These are phyloP conservation scores for Nemapogon koenigi DNA, from an alignment of 2,888 invertebrate species.

Conservation along the genomic window DNA sequence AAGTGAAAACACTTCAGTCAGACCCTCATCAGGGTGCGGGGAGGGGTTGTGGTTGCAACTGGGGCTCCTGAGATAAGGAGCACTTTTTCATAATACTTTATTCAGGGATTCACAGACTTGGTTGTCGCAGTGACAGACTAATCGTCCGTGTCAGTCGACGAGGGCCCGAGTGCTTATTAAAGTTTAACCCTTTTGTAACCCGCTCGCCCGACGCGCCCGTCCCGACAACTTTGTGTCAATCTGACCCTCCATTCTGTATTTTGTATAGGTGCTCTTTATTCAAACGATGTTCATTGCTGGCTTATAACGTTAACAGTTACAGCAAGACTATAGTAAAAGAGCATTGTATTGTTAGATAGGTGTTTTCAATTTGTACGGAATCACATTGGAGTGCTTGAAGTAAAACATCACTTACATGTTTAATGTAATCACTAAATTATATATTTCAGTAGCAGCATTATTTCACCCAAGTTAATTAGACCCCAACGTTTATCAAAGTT, in stretches of 20 bases:
- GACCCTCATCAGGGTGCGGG: slow-evolving; percentile 52
- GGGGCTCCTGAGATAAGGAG: slow-evolving; percentile 45
- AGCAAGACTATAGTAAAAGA: too few species aligned
- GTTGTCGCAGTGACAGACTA: slow-evolving; percentile 49
- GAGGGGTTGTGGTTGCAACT: slow-evolving; percentile 23
- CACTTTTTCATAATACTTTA: slow-evolving; percentile 63
- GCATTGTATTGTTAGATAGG: too few species aligned
- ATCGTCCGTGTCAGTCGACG: slow-evolving; percentile 51
- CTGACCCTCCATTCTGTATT: slow-evolving; percentile 30
- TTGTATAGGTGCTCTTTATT: too few species aligned
- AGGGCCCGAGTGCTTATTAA: slow-evolving; percentile 55
- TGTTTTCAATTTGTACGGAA: too few species aligned
- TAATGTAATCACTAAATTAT: too few species aligned
- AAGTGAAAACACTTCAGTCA: slow-evolving; percentile 26
- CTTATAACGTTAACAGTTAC: too few species aligned
- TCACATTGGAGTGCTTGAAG: too few species aligned
- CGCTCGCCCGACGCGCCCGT: slow-evolving; percentile 21
- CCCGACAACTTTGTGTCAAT: slow-evolving; percentile 52
- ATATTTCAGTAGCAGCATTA: too few species aligned
- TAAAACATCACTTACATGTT: too few species aligned
- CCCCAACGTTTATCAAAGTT: too few species aligned
- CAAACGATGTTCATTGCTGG: too few species aligned
- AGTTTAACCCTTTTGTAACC: slow-evolving; percentile 49
- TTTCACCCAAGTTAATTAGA: too few species aligned
- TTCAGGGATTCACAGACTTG: slow-evolving; percentile 49